Conservation (phyloP, 2,888 invertebrate genomes). For the Operophtera brumata region DNA sequence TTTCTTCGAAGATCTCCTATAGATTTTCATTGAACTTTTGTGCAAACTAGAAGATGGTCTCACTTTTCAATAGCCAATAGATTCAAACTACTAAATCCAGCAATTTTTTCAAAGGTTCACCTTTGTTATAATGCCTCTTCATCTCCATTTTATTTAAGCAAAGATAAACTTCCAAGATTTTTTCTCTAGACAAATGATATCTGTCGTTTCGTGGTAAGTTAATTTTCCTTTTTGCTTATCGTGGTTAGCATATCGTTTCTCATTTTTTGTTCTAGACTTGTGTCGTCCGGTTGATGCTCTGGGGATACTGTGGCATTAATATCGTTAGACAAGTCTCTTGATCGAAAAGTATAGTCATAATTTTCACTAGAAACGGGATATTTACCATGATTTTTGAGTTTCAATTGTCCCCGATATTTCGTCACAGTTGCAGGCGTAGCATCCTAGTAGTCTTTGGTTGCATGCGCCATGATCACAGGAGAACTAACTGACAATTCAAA, state of each 20-base stretch:
- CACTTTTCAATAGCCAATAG: conserved; percentile 17
- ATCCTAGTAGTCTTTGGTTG: too few relatives aligned
- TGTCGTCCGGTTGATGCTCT: too few relatives aligned
- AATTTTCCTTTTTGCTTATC: conserved; percentile 43
- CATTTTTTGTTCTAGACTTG: too few relatives aligned
- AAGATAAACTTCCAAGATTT: conserved; percentile 57
- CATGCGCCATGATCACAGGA: too few relatives aligned
- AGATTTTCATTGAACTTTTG: not conserved
- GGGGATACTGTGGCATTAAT: too few relatives aligned
- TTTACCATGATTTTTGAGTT: too few relatives aligned
- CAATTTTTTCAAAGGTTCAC: conserved; percentile 64
- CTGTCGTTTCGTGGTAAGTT: conserved; percentile 41
- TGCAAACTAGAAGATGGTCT: conserved; percentile 1
- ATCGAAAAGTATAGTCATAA: too few relatives aligned
- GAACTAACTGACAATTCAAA: too few relatives aligned
- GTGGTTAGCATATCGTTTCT: conserved; percentile 24
- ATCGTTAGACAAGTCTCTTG: too few relatives aligned
- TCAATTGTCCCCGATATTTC: too few relatives aligned
- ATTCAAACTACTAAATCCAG: conserved; percentile 35
- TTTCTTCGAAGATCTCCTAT: not conserved
- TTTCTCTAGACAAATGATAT: conserved; percentile 59
- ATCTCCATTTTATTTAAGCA: conserved; percentile 69
- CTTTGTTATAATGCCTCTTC: conserved; percentile 63
- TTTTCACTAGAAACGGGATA: too few relatives aligned
- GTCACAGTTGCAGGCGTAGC: too few relatives aligned